Percentiles rank a stretch among this genome's conserved stretches.
These are phyloP conservation scores for Caenorhabditis virilis DNA, from an alignment of 2,888 invertebrate species.

Conservation along the genomic window DNA sequence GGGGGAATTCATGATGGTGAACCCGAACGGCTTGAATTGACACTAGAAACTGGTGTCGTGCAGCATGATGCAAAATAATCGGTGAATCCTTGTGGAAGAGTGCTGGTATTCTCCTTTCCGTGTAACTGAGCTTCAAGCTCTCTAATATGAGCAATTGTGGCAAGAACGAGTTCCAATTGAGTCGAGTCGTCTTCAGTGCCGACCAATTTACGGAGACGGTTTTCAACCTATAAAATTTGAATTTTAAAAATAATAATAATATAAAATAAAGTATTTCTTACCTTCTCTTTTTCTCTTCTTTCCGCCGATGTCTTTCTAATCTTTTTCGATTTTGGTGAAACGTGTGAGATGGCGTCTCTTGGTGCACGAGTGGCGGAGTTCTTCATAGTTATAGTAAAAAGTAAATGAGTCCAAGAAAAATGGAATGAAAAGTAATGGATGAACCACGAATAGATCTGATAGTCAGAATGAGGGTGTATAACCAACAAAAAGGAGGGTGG, in stretches of 20 bases:
- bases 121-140: constrained; percentile 42
- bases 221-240: constrained; percentile 47
- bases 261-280: constrained; percentile 8
- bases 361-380: constrained; percentile 10
- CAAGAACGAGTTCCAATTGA: constrained; percentile 44
- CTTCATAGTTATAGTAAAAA: constrained; percentile 11
- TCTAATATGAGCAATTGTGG: constrained; percentile 48
- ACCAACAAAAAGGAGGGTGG: too few species aligned
- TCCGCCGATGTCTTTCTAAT: constrained; percentile 46
- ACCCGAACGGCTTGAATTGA: not conserved
- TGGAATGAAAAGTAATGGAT: too few species aligned
- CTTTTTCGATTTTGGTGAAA: constrained; percentile 37
- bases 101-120: constrained; percentile 41
- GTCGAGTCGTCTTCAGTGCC: constrained; percentile 37
- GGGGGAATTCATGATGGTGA: not conserved
- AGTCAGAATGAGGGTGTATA: too few species aligned
- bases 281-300: constrained; percentile 47
- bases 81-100: constrained; percentile 35
- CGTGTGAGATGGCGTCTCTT: constrained; percentile 25
- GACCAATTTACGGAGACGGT: constrained; percentile 40
- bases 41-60: constrained; percentile 8
- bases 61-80: constrained; percentile 19
- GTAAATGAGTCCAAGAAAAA: too few species aligned
- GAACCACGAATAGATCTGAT: too few species aligned
- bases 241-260: too few species aligned